Evolutionary conservation across 1,140 invertebrate species (phyloP), one percentile per base, ranked within the genome.

Genomic region (Pectinophora gossypiella): DNA sequence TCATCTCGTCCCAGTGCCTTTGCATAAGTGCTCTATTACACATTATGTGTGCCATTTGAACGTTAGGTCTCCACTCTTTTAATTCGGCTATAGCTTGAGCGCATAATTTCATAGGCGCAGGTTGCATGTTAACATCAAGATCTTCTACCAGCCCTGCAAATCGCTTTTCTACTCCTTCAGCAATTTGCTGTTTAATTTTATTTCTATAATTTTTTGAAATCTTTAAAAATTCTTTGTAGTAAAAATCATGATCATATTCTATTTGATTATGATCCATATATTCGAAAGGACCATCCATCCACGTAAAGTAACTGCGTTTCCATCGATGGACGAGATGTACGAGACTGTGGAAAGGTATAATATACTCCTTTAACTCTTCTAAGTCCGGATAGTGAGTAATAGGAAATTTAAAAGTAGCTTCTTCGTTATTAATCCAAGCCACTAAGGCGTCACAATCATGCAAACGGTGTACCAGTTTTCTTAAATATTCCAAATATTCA

Each of bases 1-100:
- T 95, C 91, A 99, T 97, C 76, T 96, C 93, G 55, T 94, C 92
- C 97, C 97, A 98, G 80, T 99, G 97, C 21, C 95, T 89, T 63
- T 95, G 91, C n/a, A 93, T 85, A 47, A 98, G 79, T 0, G 94
- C 95, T 23, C 94, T 93, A 88, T 98, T 97, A 69, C 96, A 97
- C 85, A 98, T 91, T 12, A 95, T 95, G 35, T 92, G 89, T 18
- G 95, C 93, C 48, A 97, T 87, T 22, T 93, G 94, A 48, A 98
- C 90, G 60, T 94, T 92, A 32, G 92, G 92, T 78, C 95, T 86
- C 84, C 97, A 98, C 46, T 94, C 92, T 68, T 93, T 95, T 48
- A 97, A 91, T 50, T 93, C 89, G 47, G 92, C 91, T 19, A 95
- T 82, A 52, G 92, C 91, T 68, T 92, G 90, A 21, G 91, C 87